Conservation (phyloP, 2,888 invertebrate genomes). For the Pollenia labialis region DNA sequence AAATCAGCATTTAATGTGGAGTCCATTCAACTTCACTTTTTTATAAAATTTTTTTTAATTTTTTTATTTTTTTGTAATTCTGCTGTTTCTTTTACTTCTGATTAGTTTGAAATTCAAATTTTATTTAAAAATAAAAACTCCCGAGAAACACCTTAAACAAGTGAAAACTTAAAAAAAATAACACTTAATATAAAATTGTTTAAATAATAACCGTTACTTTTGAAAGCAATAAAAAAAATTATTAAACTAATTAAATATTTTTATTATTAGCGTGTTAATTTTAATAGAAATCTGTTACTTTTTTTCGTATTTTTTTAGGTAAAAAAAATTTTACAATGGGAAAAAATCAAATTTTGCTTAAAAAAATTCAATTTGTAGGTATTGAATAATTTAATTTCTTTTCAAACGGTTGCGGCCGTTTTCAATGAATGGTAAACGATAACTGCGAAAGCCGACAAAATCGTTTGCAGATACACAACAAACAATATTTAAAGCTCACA, state of each 20-base stretch:
- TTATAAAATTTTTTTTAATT: slow-evolving; percentile 24
- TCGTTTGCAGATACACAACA: slow-evolving; percentile 73
- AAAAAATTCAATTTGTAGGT: slow-evolving; percentile 29
- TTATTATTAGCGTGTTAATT: background rate
- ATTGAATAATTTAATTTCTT: background rate
- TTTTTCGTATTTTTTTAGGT: slow-evolving; percentile 34
- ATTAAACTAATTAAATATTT: background rate
- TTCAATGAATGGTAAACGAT: slow-evolving; percentile 75
- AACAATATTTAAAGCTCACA: slow-evolving; percentile 65
- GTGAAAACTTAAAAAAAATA: slow-evolving; percentile 1
- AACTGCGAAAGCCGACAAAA: slow-evolving; percentile 76
- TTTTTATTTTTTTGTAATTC: slow-evolving; percentile 47
- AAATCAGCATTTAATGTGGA: slow-evolving; percentile 63
- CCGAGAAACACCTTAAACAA: slow-evolving; percentile 1
- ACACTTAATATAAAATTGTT: background rate
- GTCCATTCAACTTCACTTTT: slow-evolving; percentile 71
- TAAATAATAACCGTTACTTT: slow-evolving; percentile 44
- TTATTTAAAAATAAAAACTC: background rate
- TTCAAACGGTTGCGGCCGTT: slow-evolving; percentile 71
- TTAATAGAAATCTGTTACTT: slow-evolving; percentile 17
- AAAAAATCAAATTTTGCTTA: slow-evolving; percentile 21
- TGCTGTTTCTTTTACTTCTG: slow-evolving; percentile 22
- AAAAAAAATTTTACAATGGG: background rate
- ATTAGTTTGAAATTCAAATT: slow-evolving; percentile 29
- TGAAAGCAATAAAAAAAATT: background rate